Conservation (phyloP, 2,888 invertebrate species). For the Chaitophorus viminalis region DNA sequence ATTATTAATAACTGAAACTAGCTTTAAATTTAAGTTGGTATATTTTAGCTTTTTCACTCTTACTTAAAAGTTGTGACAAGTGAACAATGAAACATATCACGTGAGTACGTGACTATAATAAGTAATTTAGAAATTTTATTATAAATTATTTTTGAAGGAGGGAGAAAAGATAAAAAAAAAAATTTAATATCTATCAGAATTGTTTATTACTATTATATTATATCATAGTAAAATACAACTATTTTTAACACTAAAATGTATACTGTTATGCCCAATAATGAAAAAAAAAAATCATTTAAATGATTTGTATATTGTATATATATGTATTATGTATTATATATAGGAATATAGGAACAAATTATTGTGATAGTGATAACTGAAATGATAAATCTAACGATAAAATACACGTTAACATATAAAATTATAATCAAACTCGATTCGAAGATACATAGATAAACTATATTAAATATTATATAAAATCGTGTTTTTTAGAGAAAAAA, state of each 20-base stretch:
- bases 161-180: no score
- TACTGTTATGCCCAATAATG: not conserved
- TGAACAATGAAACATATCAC: not conserved
- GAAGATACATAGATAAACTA: no score
- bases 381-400: not conserved
- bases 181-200: no score
- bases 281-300: no score
- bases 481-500: no score
- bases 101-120: not conserved
- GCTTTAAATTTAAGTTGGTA: not conserved
- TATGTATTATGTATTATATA: no score
- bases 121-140: not conserved
- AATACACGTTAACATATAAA: not conserved
- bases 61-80: not conserved
- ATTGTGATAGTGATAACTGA: not conserved
- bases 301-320: no score
- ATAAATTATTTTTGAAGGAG: not conserved
- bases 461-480: no score
- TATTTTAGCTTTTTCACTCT: not conserved
- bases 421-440: not conserved
- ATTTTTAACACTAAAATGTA: no score
- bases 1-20: constrained; percentile 17
- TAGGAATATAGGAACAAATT: not conserved
- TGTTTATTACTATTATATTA: no score
- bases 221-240: no score